Conservation (phyloP, 2,888 invertebrate species). For the Ophion slaviceki region DNA sequence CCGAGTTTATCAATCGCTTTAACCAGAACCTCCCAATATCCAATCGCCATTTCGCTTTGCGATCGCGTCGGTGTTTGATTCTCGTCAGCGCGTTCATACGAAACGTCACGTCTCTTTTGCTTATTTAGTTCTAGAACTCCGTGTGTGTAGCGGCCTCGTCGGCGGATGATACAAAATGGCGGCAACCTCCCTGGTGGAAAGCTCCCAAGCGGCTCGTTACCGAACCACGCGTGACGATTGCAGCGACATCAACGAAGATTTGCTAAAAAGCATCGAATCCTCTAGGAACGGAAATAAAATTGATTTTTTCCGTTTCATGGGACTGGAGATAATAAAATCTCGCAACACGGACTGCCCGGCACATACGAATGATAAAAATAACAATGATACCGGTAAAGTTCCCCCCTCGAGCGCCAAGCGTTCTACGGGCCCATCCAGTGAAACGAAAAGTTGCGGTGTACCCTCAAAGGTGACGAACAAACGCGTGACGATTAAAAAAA, state of each 20-base stretch:
- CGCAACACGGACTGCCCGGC: background rate
- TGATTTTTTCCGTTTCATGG: conserved; percentile 67
- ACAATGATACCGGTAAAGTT: background rate
- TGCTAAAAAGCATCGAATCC: conserved; percentile 29
- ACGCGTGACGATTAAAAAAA: conserved; percentile 2
- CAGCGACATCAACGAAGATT: background rate
- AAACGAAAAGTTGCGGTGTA: background rate
- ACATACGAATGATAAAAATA: conserved; percentile 13
- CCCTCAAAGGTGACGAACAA: conserved; percentile 16
- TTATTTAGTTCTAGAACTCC: conserved; percentile 30
- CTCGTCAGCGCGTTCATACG: background rate
- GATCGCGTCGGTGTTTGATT: background rate
- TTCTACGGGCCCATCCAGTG: background rate
- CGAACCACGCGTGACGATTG: background rate
- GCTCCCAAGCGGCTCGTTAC: background rate
- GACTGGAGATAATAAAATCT: conserved; percentile 53
- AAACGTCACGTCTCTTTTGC: conserved; percentile 22
- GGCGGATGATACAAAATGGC: conserved; percentile 56
- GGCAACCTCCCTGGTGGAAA: conserved; percentile 14
- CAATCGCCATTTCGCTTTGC: background rate
- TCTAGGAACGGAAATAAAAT: conserved; percentile 59
- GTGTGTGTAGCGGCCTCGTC: background rate
- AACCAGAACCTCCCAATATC: background rate
- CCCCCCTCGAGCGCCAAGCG: conserved; percentile 14
- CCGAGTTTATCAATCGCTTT: background rate